Conservation (phyloP, 2,113 vertebrate genomes). For the Poeciliopsis occidentalis region DNA sequence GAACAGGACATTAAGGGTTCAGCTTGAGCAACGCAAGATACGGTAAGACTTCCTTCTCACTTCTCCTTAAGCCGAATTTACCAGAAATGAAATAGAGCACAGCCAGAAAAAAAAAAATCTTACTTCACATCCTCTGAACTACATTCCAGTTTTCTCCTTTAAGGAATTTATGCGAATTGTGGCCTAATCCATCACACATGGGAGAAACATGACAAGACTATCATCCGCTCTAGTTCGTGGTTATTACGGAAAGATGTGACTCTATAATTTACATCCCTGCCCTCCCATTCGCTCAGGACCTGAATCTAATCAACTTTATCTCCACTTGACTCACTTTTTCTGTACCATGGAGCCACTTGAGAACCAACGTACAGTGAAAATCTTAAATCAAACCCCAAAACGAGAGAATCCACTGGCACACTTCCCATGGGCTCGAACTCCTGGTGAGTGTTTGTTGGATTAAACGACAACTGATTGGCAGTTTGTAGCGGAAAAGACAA, state of each 20-base stretch:
- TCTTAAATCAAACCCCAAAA: conserved; percentile 10
- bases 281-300: conserved; percentile 20
- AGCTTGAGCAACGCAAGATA: conserved; percentile 5
- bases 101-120: conserved; percentile 12
- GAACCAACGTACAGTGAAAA: conserved; percentile 26
- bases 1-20: conserved; percentile 8
- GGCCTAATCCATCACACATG: conserved; percentile 36
- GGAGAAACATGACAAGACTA: conserved; percentile 48
- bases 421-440: conserved; percentile 11
- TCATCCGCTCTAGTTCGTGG: conserved; percentile 19
- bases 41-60: conserved; percentile 2
- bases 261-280: conserved; percentile 59
- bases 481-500: conserved; percentile 7
- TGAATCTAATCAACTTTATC: conserved; percentile 32
- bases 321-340: conserved; percentile 41
- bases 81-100: conserved; percentile 34
- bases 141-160: conserved; percentile 47
- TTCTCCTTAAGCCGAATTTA: conserved; percentile 17
- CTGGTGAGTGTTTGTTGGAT: conserved; percentile 28
- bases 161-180: conserved; percentile 31
- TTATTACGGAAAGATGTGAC: conserved; percentile 38
- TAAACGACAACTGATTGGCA: conserved; percentile 22
- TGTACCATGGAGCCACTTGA: conserved; percentile 23
- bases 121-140: conserved; percentile 5
- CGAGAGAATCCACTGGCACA: conserved; percentile 9